Evolutionary conservation across 2,113 vertebrate species (phyloP).

Genomic region (Noturus placidus): DNA sequence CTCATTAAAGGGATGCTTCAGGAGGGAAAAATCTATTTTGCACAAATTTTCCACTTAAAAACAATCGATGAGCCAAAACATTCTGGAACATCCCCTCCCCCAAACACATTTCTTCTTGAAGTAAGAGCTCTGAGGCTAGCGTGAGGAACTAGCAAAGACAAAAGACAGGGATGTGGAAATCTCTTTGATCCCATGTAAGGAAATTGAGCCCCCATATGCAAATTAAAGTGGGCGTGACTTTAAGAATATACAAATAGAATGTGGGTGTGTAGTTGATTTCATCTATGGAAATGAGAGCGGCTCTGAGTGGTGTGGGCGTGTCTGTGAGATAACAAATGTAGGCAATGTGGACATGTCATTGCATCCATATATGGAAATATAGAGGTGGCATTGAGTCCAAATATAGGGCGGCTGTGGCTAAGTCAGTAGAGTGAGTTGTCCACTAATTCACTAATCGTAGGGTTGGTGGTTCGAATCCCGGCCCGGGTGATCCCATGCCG

Average conservation of each 20-base stretch:
- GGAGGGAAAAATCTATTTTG: slow-evolving; percentile 5
- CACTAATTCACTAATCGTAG: no score
- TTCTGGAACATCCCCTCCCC: background rate
- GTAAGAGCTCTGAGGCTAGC: background rate
- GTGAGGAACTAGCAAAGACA: background rate
- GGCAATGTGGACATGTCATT: no score
- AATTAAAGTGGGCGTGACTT: background rate
- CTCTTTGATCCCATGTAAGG: background rate
- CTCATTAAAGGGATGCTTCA: slow-evolving; percentile 1
- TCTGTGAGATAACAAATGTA: no score
- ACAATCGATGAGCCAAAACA: background rate
- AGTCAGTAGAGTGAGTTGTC: no score
- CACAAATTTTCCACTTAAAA: slow-evolving; percentile 5
- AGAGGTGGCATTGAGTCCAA: no score
- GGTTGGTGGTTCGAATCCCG: no score
- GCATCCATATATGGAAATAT: no score
- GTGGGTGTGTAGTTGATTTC: background rate
- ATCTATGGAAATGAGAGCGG: background rate
- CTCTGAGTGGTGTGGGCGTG: no score
- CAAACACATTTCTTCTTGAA: background rate
- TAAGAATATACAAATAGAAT: background rate
- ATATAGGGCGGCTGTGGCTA: no score
- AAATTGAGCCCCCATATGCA: background rate
- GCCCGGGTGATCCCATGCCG: no score
- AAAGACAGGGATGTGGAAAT: background rate